phyloP scores from a whole-genome alignment of 2,888 invertebrate species.

The Priocnemis perturbator region DNA sequence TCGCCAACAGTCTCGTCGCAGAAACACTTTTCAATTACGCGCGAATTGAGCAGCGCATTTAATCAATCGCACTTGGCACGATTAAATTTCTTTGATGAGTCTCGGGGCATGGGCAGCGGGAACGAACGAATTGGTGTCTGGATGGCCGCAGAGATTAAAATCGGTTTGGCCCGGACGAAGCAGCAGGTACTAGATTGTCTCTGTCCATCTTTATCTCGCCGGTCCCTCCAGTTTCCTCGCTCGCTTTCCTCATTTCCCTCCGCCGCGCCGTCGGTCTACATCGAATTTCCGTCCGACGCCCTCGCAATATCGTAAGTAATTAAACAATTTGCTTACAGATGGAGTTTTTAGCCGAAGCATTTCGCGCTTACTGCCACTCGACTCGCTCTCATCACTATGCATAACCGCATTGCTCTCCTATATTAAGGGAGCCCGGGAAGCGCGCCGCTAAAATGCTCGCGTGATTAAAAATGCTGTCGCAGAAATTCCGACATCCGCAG shows the following conservation, averaged over 20 bases:
- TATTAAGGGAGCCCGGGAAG: slow-evolving; percentile 65
- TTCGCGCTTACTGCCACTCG: slow-evolving; percentile 60
- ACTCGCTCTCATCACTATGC: slow-evolving; percentile 66
- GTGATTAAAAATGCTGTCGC: slow-evolving; percentile 74
- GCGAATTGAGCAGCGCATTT: slow-evolving; percentile 14
- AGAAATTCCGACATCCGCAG: slow-evolving; percentile 65
- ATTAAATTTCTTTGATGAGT: slow-evolving; percentile 57
- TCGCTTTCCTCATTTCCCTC: slow-evolving; percentile 7
- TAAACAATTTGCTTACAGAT: slow-evolving; percentile 75
- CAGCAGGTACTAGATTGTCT: background rate
- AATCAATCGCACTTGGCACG: slow-evolving; percentile 52
- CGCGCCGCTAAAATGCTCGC: slow-evolving; percentile 63
- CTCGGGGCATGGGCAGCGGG: slow-evolving; percentile 24
- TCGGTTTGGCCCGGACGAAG: slow-evolving; percentile 32
- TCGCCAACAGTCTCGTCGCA: background rate
- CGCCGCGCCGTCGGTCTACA: slow-evolving; percentile 15
- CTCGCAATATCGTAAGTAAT: slow-evolving; percentile 66
- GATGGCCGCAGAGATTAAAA: slow-evolving; percentile 48
- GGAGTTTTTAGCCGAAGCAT: slow-evolving; percentile 72
- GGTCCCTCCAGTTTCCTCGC: slow-evolving; percentile 15
- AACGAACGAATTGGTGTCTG: slow-evolving; percentile 41
- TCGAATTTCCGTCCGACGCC: slow-evolving; percentile 16
- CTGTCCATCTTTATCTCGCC: slow-evolving; percentile 5
- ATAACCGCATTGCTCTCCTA: slow-evolving; percentile 71
- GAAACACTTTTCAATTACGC: background rate